Percentiles rank a stretch among this genome's conserved stretches.
Evolutionary conservation across 2,888 invertebrate species (phyloP).

Genomic region (Hirtodrosophila confusa): DNA sequence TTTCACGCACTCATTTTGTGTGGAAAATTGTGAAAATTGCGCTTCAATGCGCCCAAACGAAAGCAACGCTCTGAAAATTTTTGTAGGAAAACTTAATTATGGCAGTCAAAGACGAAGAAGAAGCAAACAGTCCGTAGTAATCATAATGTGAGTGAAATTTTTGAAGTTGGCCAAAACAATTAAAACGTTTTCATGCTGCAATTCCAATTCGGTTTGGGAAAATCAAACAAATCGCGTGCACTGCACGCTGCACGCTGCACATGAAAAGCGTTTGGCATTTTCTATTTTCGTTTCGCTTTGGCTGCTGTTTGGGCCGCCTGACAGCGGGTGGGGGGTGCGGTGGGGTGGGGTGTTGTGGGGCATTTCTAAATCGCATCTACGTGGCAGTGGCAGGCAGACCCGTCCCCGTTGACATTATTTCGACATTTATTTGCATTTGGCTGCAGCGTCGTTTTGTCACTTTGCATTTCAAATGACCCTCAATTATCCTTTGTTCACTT

Average conservation of each 20-base stretch:
- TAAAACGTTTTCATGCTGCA: conserved; percentile 69
- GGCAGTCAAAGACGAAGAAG: background rate
- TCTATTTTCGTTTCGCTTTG: conserved; percentile 75
- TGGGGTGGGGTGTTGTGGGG: background rate
- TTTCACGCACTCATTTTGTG: conserved; percentile 9
- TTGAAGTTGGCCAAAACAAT: conserved; percentile 57
- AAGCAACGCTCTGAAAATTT: conserved; percentile 69
- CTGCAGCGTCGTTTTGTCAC: conserved; percentile 47
- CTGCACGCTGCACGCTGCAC: conserved; percentile 31
- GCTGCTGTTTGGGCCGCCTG: conserved; percentile 55
- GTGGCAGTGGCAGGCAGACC: conserved; percentile 4
- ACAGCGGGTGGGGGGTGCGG: conserved; percentile 14
- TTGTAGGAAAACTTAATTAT: conserved; percentile 56
- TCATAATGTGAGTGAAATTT: conserved; percentile 1
- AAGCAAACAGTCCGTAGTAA: too few species aligned
- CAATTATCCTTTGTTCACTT: conserved; percentile 81
- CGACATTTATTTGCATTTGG: conserved; percentile 66
- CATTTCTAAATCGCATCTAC: conserved; percentile 25
- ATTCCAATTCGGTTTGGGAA: conserved; percentile 57
- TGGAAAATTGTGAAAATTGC: conserved; percentile 20
- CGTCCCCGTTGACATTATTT: conserved; percentile 73
- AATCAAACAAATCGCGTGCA: conserved; percentile 61
- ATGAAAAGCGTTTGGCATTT: conserved; percentile 59
- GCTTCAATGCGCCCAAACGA: conserved; percentile 41
- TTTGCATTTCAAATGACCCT: conserved; percentile 79